Percentiles rank a stretch among this genome's conserved stretches.
phyloP scores from a whole-genome alignment of 2,113 vertebrate genomes.

The Talpa occidentalis region DNA sequence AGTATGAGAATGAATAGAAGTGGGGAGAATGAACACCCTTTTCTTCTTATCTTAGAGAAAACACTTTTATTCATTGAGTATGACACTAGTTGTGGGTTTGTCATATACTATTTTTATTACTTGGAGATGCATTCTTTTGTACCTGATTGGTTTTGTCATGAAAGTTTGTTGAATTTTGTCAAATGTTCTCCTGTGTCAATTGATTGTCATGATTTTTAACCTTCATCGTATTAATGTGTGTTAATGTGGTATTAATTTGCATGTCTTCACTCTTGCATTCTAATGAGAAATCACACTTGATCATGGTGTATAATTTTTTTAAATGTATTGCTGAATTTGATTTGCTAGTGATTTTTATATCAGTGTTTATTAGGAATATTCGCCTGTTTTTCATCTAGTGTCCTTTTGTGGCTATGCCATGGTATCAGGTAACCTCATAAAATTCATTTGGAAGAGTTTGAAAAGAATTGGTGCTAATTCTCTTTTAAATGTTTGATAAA shows the following conservation, averaged over 20 bases:
- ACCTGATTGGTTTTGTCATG: not conserved
- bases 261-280: not conserved
- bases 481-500: not conserved
- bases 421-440: not conserved
- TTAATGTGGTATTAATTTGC: not conserved
- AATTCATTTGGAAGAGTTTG: not conserved
- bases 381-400: not conserved
- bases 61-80: not conserved
- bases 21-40: not conserved
- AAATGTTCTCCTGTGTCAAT: not conserved
- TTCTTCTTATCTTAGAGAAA: not conserved
- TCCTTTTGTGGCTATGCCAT: not conserved
- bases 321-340: not conserved
- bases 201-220: not conserved
- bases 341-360: not conserved
- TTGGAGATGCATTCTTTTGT: not conserved
- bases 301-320: not conserved
- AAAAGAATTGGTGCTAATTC: not conserved
- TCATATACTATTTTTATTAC: not conserved
- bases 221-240: not conserved
- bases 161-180: not conserved
- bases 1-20: too few species aligned
- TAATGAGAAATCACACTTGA: not conserved
- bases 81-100: not conserved
- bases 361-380: not conserved